These are phyloP conservation scores for Herpetotheres cachinnans DNA, from an alignment of 2,113 vertebrate species.

Conservation along the genomic window DNA sequence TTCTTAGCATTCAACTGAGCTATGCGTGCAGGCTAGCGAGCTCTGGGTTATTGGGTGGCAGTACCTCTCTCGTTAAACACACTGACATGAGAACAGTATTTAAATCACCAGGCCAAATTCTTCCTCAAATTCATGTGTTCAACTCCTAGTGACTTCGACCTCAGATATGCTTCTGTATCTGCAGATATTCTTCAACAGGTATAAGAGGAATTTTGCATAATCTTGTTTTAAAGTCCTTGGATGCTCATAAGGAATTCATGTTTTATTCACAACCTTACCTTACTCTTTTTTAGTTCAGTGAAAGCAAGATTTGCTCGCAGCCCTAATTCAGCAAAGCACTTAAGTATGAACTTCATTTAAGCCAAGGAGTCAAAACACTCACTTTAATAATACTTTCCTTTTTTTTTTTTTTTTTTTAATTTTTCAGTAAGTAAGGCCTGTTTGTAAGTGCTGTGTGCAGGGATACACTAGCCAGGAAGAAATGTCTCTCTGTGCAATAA, in stretches of 20 bases:
- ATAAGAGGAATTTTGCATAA: neutral
- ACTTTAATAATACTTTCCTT: neutral
- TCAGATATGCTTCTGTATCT: neutral
- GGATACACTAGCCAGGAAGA: neutral
- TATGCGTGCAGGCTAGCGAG: neutral
- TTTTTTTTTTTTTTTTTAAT: neutral
- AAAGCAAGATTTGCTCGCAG: neutral
- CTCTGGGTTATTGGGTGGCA: neutral
- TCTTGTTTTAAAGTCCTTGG: neutral
- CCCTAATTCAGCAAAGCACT: neutral
- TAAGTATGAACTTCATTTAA: neutral
- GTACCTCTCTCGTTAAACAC: neutral
- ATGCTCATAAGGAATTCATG: neutral
- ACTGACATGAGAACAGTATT: neutral
- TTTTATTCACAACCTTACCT: neutral
- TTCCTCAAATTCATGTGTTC: neutral
- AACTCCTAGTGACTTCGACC: neutral
- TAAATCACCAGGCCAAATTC: neutral
- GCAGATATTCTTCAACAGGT: neutral
- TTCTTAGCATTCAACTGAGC: neutral
- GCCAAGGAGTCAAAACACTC: neutral
- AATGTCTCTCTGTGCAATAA: neutral
- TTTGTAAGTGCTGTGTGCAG: neutral
- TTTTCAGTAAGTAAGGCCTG: neutral
- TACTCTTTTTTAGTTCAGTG: neutral